Evolutionary conservation across 2,888 invertebrate species (phyloP).

Genomic region (Seira musarum): DNA sequence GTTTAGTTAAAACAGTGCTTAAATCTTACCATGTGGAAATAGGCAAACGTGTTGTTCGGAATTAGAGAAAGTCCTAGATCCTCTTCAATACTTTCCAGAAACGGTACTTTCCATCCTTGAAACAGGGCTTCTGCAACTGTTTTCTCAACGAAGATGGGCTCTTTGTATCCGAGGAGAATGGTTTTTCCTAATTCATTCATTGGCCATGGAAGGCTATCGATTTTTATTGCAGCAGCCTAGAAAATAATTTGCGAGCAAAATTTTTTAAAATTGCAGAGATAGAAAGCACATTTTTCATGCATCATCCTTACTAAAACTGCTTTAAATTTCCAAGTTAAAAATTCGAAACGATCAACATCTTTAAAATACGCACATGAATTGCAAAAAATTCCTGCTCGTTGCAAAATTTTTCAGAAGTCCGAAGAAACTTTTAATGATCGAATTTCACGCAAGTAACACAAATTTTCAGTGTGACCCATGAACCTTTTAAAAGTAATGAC

Average conservation of each 20-base stretch:
- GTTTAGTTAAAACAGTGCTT: not conserved
- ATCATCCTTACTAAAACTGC: too few species aligned
- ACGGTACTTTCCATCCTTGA: slow-evolving; percentile 52
- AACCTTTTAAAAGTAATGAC: too few species aligned
- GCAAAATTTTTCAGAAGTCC: too few species aligned
- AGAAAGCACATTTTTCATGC: not conserved
- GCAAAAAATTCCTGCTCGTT: too few species aligned
- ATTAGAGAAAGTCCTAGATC: slow-evolving; percentile 27
- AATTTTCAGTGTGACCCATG: too few species aligned
- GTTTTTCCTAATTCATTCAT: slow-evolving; percentile 3
- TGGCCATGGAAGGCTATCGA: slow-evolving; percentile 38
- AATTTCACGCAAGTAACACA: too few species aligned
- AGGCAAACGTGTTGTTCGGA: slow-evolving; percentile 54
- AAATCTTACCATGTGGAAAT: slow-evolving; percentile 46
- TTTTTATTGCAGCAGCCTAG: slow-evolving; percentile 52
- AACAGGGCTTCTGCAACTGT: slow-evolving; percentile 60
- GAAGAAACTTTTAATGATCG: too few species aligned
- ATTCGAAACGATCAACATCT: too few species aligned
- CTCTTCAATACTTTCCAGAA: slow-evolving; percentile 54
- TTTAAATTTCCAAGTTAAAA: too few species aligned
- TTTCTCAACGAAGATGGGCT: slow-evolving; percentile 48
- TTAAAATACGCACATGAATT: too few species aligned
- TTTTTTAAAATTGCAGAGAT: not conserved
- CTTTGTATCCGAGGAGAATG: slow-evolving; percentile 25
- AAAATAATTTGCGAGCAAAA: not conserved